Evolutionary conservation across 2,797 vertebrate species (phyloP).

Genomic region (Poecilia velifera): DNA sequence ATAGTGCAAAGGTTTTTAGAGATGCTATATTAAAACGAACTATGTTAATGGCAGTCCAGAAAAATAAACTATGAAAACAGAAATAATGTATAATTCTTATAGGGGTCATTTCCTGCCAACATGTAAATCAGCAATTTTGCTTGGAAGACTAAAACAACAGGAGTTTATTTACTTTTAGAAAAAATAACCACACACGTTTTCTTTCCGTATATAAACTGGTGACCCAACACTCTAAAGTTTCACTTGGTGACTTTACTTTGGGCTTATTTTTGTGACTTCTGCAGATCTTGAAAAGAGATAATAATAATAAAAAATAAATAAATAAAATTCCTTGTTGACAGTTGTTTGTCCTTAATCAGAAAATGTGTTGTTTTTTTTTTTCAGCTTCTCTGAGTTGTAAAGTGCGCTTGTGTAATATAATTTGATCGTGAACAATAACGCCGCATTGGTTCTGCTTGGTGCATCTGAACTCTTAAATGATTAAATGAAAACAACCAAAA

Average conservation of each 20-base stretch:
- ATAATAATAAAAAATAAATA: too few relatives aligned
- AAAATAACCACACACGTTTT: not conserved
- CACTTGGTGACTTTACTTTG: not conserved
- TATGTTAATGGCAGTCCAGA: not conserved
- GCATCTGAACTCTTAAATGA: not conserved
- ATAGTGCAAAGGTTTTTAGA: not conserved
- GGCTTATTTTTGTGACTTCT: not conserved
- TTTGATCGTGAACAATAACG: not conserved
- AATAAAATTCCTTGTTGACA: not conserved
- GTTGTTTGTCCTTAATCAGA: not conserved
- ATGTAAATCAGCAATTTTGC: not conserved
- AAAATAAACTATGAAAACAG: not conserved
- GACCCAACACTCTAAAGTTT: not conserved
- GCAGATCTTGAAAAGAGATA: not conserved
- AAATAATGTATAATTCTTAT: not conserved
- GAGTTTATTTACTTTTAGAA: not conserved
- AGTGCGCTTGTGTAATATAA: not conserved
- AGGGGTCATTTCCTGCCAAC: not conserved
- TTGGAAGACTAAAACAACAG: not conserved
- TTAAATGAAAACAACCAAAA: not conserved
- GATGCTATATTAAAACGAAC: not conserved
- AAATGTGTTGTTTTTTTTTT: not conserved
- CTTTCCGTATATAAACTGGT: not conserved
- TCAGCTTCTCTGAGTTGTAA: not conserved
- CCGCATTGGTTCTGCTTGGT: not conserved